Evolutionary conservation across 2,888 invertebrate genomes (phyloP).

Genomic region (Oegoconia quadripuncta): DNA sequence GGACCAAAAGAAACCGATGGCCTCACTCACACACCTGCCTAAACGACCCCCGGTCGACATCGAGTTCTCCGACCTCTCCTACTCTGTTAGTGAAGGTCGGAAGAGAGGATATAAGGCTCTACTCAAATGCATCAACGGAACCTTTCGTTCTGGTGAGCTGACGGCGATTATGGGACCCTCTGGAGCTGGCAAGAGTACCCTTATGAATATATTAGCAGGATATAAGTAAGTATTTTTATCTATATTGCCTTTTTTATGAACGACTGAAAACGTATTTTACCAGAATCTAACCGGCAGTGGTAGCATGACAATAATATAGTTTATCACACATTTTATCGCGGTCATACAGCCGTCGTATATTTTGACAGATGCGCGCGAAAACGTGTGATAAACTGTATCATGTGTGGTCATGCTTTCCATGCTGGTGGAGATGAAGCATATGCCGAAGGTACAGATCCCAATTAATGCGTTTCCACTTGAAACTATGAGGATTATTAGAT

Average conservation of each 20-base stretch:
- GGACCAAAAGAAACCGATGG: slow-evolving; percentile 86
- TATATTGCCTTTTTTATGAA: neutral
- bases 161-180: slow-evolving; percentile 98
- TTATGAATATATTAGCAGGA: slow-evolving; percentile 93
- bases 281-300: too few relatives aligned
- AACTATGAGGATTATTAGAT: too few relatives aligned
- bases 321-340: too few relatives aligned
- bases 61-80: slow-evolving; percentile 92
- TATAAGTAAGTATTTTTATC: slow-evolving; percentile 83
- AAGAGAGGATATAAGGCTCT: slow-evolving; percentile 91
- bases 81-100: slow-evolving; percentile 92
- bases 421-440: too few relatives aligned
- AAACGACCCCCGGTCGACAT: slow-evolving; percentile 94
- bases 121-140: slow-evolving; percentile 92
- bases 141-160: slow-evolving; percentile 93
- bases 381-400: too few relatives aligned
- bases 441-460: too few relatives aligned
- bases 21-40: slow-evolving; percentile 88
- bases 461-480: too few relatives aligned
- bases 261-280: too few relatives aligned
- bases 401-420: too few relatives aligned
- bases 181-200: slow-evolving; percentile 86
- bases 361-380: too few relatives aligned
- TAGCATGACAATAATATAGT: too few relatives aligned
- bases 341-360: too few relatives aligned